Conservation (phyloP, 2,113 vertebrate genomes). For the Lichenostomus cassidix region DNA sequence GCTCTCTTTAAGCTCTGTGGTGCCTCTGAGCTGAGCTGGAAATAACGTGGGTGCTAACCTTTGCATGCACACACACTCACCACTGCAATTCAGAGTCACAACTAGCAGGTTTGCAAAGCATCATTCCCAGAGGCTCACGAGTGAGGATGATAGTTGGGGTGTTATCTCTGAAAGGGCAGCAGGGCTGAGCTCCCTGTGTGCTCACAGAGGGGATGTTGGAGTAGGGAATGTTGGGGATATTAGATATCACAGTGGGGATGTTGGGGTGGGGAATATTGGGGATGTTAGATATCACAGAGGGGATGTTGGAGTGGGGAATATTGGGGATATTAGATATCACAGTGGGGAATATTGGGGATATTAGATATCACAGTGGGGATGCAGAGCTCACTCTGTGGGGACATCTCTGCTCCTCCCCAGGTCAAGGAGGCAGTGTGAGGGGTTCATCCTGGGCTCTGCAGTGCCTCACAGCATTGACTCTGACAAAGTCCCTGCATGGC, state of each 20-base stretch:
- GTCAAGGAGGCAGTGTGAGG: accelerated
- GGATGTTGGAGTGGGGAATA: too few relatives aligned
- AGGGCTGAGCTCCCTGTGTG: not conserved
- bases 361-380: too few relatives aligned
- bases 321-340: not conserved
- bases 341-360: not conserved
- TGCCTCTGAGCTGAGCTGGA: not conserved
- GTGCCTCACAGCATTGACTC: not conserved
- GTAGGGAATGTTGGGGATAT: too few relatives aligned
- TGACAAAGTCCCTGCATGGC: accelerated
- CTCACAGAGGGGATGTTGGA: not conserved
- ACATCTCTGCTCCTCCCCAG: not conserved
- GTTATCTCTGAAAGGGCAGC: not conserved
- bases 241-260: too few relatives aligned
- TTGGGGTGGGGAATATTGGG: too few relatives aligned
- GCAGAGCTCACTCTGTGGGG: not conserved
- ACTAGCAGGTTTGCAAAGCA: not conserved
- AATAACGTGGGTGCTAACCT: not conserved
- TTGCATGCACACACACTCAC: accelerated
- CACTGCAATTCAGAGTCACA: not conserved
- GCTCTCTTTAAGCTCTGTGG: not conserved
- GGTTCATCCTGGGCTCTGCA: not conserved
- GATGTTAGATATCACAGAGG: not conserved
- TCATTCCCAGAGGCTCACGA: not conserved
- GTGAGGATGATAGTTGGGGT: not conserved